Evolutionary conservation across 2,888 invertebrate genomes (phyloP), one percentile per base, ranked within the genome.

Genomic region (Lysandra bellargus): DNA sequence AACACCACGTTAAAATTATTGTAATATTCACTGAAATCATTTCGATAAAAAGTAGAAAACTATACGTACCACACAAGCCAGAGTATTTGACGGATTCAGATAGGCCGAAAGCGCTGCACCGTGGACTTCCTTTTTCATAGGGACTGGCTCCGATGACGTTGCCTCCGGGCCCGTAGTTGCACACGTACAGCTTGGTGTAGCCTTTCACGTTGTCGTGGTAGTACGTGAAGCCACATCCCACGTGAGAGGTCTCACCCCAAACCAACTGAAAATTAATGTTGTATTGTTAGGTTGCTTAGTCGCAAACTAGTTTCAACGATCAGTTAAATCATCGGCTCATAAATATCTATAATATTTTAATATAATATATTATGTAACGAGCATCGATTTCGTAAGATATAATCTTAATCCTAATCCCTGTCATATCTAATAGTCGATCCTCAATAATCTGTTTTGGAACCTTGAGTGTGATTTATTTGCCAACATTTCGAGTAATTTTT

Each of bases 151-250:
- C 97, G 82, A 97, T 95, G 79, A 97, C 96, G 87, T 98, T 98
- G 82, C 98, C 98, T 82, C 96, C 97, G 14, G 98, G 97, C 79
- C 97, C 97, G 86, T 98, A 98, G 93, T 98, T 98, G 95, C 98
- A 98, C 79, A 98, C 97, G 91, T 97, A 98, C 81, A 97, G 95
- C 90, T 97, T 97, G 83, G 97, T 97, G 89, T 97, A 97, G 84
- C 98, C 97, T 84, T 96, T 93, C 2, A 89, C 82, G 1, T 96
- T 95, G 85, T 97, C 97, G 87, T 97, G 96, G 92, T 97, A 98
- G 91, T 96, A 97, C 0, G 98, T 96, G 88, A 96, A 98, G 49
- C 98, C 98, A 88, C 98, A 98, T 80, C 98, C 98, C 79, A 98
- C 96, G 83, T 97, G 95, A 86, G 96, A 96, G 14, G 98, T 97